Conservation (phyloP, 53 echinoderm and acorn worm species). For the Patiria pectinifera region DNA sequence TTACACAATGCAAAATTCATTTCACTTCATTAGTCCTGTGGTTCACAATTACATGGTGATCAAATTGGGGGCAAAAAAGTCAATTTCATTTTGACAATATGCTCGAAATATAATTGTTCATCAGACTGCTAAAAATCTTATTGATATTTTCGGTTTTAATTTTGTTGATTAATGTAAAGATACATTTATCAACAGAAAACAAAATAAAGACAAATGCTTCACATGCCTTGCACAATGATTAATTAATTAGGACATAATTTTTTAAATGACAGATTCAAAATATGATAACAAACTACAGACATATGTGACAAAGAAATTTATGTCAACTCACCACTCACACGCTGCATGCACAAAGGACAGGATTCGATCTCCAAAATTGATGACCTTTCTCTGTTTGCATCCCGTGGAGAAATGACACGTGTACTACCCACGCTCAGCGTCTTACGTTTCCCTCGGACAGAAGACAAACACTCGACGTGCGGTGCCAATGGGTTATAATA, state of each 20-base stretch:
- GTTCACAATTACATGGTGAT: too few species aligned
- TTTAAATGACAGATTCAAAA: neutral
- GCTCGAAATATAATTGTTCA: neutral
- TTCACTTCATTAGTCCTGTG: too few species aligned
- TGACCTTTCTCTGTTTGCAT: neutral
- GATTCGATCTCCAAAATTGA: neutral
- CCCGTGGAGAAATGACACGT: constrained; percentile 19
- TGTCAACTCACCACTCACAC: neutral
- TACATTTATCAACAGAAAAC: too few species aligned
- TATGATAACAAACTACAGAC: neutral
- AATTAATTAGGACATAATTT: neutral
- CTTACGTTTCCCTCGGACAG: constrained; percentile 1
- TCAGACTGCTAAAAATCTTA: neutral
- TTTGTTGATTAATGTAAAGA: too few species aligned
- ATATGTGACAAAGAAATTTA: neutral
- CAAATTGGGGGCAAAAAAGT: neutral
- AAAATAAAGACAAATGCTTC: neutral
- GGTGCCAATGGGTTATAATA: neutral
- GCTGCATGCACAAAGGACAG: neutral
- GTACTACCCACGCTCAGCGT: neutral
- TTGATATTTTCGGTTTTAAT: neutral
- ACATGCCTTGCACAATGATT: neutral
- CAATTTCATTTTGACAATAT: neutral
- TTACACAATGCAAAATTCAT: too few species aligned
- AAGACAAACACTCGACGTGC: neutral